Evolutionary conservation across 2,888 invertebrate species (phyloP).

Genomic region (Mellilla xanthometata): DNA sequence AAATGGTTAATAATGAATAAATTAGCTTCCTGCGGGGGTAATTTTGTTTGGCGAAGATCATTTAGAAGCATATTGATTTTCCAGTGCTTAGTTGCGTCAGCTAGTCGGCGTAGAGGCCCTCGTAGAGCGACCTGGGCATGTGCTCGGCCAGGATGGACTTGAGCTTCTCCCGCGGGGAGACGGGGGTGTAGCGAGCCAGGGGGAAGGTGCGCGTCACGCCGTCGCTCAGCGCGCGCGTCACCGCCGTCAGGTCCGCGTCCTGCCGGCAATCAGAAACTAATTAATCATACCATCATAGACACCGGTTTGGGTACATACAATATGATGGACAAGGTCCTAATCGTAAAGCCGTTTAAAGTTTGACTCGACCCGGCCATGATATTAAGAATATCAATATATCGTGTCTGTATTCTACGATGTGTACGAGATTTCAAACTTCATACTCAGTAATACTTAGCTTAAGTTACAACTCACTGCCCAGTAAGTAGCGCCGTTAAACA

Average conservation of each 20-base stretch:
- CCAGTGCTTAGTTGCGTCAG: too few relatives aligned
- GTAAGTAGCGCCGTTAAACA: too few relatives aligned
- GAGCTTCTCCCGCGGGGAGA: constrained; percentile 89
- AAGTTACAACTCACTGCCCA: too few relatives aligned
- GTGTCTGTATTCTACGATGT: too few relatives aligned
- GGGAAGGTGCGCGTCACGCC: constrained; percentile 92
- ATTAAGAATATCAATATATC: not conserved
- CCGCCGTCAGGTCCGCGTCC: constrained; percentile 90
- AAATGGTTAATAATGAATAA: not conserved
- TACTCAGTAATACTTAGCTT: too few relatives aligned
- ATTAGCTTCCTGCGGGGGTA: not conserved
- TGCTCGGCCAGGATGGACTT: constrained; percentile 92
- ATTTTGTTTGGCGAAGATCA: too few relatives aligned
- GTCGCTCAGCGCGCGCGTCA: constrained; percentile 89
- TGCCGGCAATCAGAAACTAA: constrained; percentile 51
- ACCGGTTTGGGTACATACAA: not conserved
- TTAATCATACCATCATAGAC: constrained; percentile 25
- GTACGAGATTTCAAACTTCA: too few relatives aligned
- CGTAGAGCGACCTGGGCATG: constrained; percentile 90
- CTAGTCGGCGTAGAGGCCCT: constrained; percentile 86
- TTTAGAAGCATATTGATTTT: too few relatives aligned
- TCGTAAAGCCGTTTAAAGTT: not conserved
- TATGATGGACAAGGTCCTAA: constrained; percentile 13
- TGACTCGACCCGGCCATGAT: not conserved
- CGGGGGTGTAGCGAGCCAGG: constrained; percentile 91